Conservation (phyloP, 1,140 invertebrate genomes). For the Sogatella furcifera region DNA sequence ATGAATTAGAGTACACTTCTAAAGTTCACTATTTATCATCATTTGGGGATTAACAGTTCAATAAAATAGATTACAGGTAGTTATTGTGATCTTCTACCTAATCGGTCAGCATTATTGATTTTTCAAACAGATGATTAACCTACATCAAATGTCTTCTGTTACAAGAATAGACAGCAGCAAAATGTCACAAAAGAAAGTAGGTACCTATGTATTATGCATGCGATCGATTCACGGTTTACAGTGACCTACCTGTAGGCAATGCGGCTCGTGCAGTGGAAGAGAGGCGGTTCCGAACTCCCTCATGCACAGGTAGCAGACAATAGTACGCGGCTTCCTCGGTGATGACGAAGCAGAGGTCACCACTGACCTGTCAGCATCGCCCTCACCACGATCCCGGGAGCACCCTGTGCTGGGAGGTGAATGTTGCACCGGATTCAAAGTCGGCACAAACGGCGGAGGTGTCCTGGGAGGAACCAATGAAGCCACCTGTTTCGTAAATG, state of each 20-base stretch:
- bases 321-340: constrained; percentile 33
- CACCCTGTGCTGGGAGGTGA: background rate
- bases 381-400: background rate
- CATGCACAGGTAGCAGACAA: constrained; percentile 65
- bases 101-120: too few relatives aligned
- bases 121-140: too few relatives aligned
- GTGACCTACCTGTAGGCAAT: constrained; percentile 59
- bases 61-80: too few relatives aligned
- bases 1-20: too few relatives aligned
- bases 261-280: constrained; percentile 65
- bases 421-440: constrained; percentile 1
- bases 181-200: too few relatives aligned
- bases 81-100: too few relatives aligned
- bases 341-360: constrained; percentile 15
- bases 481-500: background rate
- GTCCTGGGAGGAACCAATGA: background rate
- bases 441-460: background rate
- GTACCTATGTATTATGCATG: too few relatives aligned
- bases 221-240: background rate
- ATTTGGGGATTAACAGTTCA: too few relatives aligned
- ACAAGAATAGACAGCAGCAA: too few relatives aligned
- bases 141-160: too few relatives aligned
- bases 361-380: constrained; percentile 7
- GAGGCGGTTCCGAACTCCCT: constrained; percentile 67
- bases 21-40: too few relatives aligned